Percentiles rank a stretch among this genome's conserved stretches.
Evolutionary conservation across 2,888 invertebrate genomes (phyloP).

Genomic region (Melipona beecheii): DNA sequence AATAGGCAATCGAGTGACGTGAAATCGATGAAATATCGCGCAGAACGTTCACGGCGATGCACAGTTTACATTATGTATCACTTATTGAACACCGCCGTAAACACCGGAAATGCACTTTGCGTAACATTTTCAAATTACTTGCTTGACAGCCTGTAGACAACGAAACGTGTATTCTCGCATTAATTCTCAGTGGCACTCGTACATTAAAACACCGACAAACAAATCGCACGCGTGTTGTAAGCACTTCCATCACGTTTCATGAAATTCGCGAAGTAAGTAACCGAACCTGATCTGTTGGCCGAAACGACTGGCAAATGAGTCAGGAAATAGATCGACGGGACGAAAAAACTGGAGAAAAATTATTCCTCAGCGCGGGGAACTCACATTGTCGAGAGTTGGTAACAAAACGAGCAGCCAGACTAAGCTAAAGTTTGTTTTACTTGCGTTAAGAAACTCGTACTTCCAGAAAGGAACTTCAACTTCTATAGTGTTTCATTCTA

Average conservation of each 20-base stretch:
- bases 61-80: conserved; percentile 6
- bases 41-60: not conserved
- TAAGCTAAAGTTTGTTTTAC: not conserved
- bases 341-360: not conserved
- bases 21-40: conserved; percentile 15
- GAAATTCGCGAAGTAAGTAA: not conserved
- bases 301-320: not conserved
- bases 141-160: not conserved
- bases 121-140: conserved; percentile 13
- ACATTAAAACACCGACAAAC: not conserved
- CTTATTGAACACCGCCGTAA: not conserved
- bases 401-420: not conserved
- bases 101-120: not conserved
- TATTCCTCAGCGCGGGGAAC: not conserved
- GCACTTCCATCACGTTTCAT: not conserved
- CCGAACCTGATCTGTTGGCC: not conserved
- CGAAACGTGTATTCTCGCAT: not conserved
- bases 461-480: not conserved
- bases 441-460: not conserved
- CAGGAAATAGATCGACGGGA: not conserved
- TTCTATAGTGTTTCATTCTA: conserved; percentile 4
- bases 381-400: not conserved
- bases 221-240: not conserved
- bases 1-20: not conserved
- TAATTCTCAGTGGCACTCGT: no score